Conservation (phyloP, 2,888 invertebrate genomes). For the Pandemis cinnamomeana region DNA sequence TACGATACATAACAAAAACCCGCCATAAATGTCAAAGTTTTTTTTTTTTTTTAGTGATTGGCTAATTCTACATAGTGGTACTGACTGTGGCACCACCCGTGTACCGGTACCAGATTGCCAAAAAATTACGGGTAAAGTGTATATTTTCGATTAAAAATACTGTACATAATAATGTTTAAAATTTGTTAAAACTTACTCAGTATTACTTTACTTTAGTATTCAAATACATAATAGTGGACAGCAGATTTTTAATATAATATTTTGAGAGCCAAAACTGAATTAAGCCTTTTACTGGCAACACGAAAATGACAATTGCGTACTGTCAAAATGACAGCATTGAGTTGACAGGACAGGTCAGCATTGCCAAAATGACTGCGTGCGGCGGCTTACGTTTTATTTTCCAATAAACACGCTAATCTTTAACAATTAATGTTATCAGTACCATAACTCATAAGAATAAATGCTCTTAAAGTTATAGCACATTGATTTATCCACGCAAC, state of each 20-base stretch:
- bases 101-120: not conserved
- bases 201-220: no score
- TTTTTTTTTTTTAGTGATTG: not conserved
- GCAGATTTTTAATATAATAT: no score
- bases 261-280: not conserved
- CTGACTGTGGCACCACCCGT: not conserved
- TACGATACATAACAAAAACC: constrained; percentile 26
- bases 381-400: constrained; percentile 41
- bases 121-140: not conserved
- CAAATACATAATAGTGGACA: no score
- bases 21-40: constrained; percentile 26
- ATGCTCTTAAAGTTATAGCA: constrained; percentile 42
- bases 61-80: not conserved
- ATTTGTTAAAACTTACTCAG: no score
- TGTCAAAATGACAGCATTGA: constrained; percentile 45
- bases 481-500: constrained; percentile 26
- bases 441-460: constrained; percentile 47
- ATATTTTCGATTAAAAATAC: not conserved
- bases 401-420: constrained; percentile 31
- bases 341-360: not conserved
- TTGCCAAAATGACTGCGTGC: constrained; percentile 44
- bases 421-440: constrained; percentile 34
- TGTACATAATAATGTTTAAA: not conserved
- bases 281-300: constrained; percentile 3
- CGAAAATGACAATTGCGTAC: constrained; percentile 17